Conservation (phyloP, 2,797 vertebrate species). For the Protosalanx chinensis region DNA sequence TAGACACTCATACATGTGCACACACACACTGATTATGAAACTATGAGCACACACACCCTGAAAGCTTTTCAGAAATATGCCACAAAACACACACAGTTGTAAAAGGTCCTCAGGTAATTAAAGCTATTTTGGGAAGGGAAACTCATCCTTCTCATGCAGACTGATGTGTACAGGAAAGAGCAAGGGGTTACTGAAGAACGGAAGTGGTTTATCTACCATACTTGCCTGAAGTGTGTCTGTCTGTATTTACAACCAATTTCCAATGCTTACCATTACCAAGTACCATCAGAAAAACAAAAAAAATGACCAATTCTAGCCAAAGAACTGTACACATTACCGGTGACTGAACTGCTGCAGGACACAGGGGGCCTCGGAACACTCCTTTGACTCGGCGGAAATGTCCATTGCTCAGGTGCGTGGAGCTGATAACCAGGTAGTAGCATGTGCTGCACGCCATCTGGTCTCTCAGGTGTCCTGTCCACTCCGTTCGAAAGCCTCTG, state of each 20-base stretch:
- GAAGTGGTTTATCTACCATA: neutral
- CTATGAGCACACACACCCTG: too few species aligned
- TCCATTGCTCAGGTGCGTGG: constrained; percentile 95
- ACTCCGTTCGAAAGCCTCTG: neutral
- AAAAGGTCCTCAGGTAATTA: constrained; percentile 51
- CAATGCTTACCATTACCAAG: too few species aligned
- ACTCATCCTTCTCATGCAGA: constrained; percentile 29
- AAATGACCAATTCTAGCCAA: neutral
- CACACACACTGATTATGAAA: too few species aligned
- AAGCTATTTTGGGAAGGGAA: constrained; percentile 46
- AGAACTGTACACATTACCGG: neutral
- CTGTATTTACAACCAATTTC: neutral
- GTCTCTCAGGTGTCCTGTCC: constrained; percentile 37
- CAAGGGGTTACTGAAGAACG: neutral
- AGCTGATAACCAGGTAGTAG: constrained; percentile 98
- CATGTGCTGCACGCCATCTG: constrained; percentile 94
- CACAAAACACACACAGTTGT: constrained; percentile 6
- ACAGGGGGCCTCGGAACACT: constrained; percentile 94
- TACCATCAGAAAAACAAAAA: neutral
- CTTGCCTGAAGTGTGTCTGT: neutral
- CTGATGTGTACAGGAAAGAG: neutral
- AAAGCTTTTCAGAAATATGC: too few species aligned
- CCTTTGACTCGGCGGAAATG: constrained; percentile 97
- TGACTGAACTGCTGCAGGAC: constrained; percentile 68
- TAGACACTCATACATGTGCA: too few species aligned